Evolutionary conservation across 1,140 invertebrate genomes (phyloP).

Genomic region (Apolygus lucorum): DNA sequence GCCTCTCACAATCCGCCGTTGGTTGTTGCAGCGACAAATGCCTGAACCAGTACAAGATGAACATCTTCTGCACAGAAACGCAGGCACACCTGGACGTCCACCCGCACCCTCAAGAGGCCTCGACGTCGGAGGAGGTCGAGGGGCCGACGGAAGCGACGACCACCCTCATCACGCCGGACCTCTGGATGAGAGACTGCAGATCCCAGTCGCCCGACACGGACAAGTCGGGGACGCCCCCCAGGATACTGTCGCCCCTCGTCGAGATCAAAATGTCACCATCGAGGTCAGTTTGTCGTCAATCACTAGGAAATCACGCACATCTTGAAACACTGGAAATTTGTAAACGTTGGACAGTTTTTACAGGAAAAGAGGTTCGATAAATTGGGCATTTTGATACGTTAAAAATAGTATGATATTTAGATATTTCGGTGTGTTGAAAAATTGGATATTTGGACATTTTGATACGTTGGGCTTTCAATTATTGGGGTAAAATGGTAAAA

Average conservation of each 20-base stretch:
- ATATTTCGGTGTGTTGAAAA: too few species aligned
- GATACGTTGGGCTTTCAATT: too few species aligned
- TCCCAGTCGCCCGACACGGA: slow-evolving; percentile 49
- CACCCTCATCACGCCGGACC: slow-evolving; percentile 71
- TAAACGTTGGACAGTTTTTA: too few species aligned
- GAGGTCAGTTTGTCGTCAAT: not conserved
- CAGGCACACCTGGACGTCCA: slow-evolving; percentile 79
- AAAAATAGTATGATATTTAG: too few species aligned
- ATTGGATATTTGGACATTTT: too few species aligned
- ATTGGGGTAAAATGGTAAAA: too few species aligned
- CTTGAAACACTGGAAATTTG: slow-evolving; percentile 6
- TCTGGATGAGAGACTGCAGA: slow-evolving; percentile 70
- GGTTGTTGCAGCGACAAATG: slow-evolving; percentile 71
- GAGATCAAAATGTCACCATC: slow-evolving; percentile 28
- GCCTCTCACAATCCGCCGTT: slow-evolving; percentile 18
- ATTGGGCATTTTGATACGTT: too few species aligned
- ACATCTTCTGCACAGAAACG: slow-evolving; percentile 85
- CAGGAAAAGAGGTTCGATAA: too few species aligned
- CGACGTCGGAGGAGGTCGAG: slow-evolving; percentile 37
- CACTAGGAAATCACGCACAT: not conserved
- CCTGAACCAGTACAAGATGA: slow-evolving; percentile 91
- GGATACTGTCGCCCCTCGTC: slow-evolving; percentile 34
- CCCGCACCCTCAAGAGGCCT: slow-evolving; percentile 50
- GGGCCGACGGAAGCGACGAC: slow-evolving; percentile 40
- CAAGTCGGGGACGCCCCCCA: slow-evolving; percentile 37